Percentiles rank a stretch among this genome's conserved stretches.
phyloP scores from a whole-genome alignment of 2,113 vertebrate species.

The Peromyscus polionotus region DNA sequence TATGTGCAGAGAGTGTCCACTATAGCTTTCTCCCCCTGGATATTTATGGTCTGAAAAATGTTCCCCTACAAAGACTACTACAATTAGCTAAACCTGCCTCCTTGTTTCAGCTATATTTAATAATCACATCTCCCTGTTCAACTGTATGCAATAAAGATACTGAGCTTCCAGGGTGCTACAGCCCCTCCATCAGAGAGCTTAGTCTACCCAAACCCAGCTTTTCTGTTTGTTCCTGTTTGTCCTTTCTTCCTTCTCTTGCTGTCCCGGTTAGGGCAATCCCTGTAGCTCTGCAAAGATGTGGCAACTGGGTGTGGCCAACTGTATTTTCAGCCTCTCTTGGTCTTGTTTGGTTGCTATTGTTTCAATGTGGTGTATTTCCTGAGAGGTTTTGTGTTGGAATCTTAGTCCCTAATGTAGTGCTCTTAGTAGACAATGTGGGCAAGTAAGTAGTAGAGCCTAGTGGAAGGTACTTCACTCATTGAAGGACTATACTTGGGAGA shows the following conservation, averaged over 20 bases:
- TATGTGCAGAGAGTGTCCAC: neutral
- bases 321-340: neutral
- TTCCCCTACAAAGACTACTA: neutral
- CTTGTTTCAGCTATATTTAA: too few relatives aligned
- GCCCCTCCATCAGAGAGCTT: neutral
- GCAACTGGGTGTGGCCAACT: neutral
- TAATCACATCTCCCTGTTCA: too few relatives aligned
- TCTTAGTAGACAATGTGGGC: neutral
- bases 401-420: neutral
- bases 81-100: too few relatives aligned
- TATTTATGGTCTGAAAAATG: too few relatives aligned
- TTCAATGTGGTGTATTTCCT: neutral
- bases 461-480: neutral
- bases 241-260: neutral
- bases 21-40: too few relatives aligned
- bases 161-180: neutral
- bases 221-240: neutral
- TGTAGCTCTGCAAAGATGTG: neutral
- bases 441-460: neutral
- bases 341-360: neutral
- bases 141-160: too few relatives aligned
- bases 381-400: neutral
- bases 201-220: neutral
- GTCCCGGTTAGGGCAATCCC: neutral
- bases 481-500: neutral